Evolutionary conservation across 2,888 invertebrate species (phyloP).

Genomic region (Mesorhabditis spiculigera): DNA sequence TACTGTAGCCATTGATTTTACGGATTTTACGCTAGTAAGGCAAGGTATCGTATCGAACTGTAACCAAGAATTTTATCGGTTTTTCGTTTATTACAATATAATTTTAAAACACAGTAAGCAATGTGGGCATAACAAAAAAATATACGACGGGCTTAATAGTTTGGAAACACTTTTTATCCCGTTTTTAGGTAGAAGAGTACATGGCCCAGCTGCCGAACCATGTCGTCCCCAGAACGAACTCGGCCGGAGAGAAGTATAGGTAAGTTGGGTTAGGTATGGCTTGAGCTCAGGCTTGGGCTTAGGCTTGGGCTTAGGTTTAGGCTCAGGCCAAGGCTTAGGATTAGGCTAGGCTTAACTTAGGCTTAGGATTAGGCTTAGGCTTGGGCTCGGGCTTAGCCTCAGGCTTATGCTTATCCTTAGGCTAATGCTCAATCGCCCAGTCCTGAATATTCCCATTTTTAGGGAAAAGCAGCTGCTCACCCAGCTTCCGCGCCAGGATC

Average conservation of each 20-base stretch:
- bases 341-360: not conserved
- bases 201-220: conserved; percentile 82
- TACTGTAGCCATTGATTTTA: not conserved
- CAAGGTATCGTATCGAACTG: no score
- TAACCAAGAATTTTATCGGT: no score
- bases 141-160: not conserved
- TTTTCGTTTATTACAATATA: not conserved
- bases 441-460: not conserved
- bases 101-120: not conserved
- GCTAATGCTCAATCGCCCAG: not conserved
- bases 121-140: not conserved
- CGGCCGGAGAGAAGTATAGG: conserved; percentile 77
- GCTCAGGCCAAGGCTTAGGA: not conserved
- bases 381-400: not conserved
- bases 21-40: no score
- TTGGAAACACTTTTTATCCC: not conserved
- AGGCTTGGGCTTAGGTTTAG: not conserved
- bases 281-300: not conserved
- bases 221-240: conserved; percentile 73
- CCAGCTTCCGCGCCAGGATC: conserved; percentile 86
- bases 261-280: not conserved
- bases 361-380: not conserved
- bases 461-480: conserved; percentile 75
- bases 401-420: not conserved
- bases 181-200: conserved; percentile 79